Evolutionary conservation across 2,888 invertebrate genomes (phyloP).

Genomic region (Lucinisca nassula): DNA sequence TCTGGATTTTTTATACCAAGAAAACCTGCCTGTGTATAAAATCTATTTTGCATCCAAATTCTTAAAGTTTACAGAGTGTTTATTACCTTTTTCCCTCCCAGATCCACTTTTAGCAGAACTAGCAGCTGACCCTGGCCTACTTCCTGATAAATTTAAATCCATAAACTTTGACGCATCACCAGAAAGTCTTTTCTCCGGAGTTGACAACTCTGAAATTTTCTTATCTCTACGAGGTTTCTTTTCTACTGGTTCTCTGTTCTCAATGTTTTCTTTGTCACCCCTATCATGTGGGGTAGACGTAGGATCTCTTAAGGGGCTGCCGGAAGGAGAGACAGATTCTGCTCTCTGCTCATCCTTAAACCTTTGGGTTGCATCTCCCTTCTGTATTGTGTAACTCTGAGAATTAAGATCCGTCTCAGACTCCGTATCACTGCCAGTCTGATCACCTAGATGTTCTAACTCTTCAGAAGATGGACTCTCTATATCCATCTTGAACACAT

Average conservation of each 20-base stretch:
- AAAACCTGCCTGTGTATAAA: no score
- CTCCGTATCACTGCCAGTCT: constrained; percentile 55
- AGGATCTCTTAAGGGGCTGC: neutral
- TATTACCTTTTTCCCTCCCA: constrained; percentile 63
- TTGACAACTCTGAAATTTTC: constrained; percentile 52
- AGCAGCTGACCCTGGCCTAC: constrained; percentile 65
- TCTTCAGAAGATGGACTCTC: constrained; percentile 66
- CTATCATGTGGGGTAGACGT: neutral
- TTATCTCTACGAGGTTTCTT: constrained; percentile 50
- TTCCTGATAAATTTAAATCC: constrained; percentile 57
- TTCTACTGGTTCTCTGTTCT: constrained; percentile 38
- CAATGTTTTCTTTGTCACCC: neutral
- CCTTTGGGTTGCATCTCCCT: constrained; percentile 1
- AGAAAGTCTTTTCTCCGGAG: constrained; percentile 35
- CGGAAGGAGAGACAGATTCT: neutral
- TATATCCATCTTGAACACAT: constrained; percentile 50
- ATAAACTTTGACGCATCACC: constrained; percentile 53
- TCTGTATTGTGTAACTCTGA: constrained; percentile 3
- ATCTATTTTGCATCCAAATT: no score
- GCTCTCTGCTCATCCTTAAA: neutral
- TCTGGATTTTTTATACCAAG: no score
- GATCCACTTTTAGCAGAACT: constrained; percentile 65
- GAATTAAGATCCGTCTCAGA: constrained; percentile 37
- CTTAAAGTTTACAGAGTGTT: neutral
- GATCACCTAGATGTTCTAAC: constrained; percentile 44